phyloP scores from a whole-genome alignment of 1,140 invertebrate species.

The Drosophila quadrilineata region DNA sequence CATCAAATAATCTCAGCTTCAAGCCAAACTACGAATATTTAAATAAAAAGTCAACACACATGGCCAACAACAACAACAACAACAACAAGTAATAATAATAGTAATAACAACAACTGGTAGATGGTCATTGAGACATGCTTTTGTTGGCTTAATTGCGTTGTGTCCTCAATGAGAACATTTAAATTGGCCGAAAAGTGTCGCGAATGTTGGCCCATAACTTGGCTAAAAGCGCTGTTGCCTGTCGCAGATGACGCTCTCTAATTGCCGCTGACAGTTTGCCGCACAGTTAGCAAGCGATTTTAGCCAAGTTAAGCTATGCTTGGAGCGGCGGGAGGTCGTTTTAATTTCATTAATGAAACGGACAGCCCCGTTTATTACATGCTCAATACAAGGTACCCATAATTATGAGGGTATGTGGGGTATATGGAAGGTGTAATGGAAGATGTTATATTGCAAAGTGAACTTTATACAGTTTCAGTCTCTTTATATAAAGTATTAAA shows the following conservation, averaged over 20 bases:
- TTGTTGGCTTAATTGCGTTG: slow-evolving; percentile 45
- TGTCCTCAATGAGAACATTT: slow-evolving; percentile 41
- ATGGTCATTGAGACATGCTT: slow-evolving; percentile 41
- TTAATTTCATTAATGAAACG: slow-evolving; percentile 61
- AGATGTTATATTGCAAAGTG: too few relatives aligned
- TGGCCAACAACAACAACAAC: slow-evolving; percentile 26
- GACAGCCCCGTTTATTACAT: background rate
- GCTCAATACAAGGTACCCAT: background rate
- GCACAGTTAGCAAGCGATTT: too few relatives aligned
- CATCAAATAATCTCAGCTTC: slow-evolving; percentile 51
- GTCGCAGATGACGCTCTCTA: background rate
- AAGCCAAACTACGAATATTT: too few relatives aligned
- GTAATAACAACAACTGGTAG: slow-evolving; percentile 10
- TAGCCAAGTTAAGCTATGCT: too few relatives aligned
- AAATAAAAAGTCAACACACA: slow-evolving; percentile 31
- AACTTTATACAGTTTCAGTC: too few relatives aligned
- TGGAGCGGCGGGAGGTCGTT: slow-evolving; percentile 8
- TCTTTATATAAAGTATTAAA: too few relatives aligned
- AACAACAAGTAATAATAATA: too few relatives aligned
- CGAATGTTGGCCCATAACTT: slow-evolving; percentile 41
- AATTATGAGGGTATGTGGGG: too few relatives aligned
- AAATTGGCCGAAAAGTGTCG: slow-evolving; percentile 8
- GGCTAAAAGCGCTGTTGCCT: too few relatives aligned
- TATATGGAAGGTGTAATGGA: too few relatives aligned
- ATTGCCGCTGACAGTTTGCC: slow-evolving; percentile 8